These are phyloP conservation scores for Anas bahamensis DNA, from an alignment of 2,797 vertebrate species.

Conservation along the genomic window DNA sequence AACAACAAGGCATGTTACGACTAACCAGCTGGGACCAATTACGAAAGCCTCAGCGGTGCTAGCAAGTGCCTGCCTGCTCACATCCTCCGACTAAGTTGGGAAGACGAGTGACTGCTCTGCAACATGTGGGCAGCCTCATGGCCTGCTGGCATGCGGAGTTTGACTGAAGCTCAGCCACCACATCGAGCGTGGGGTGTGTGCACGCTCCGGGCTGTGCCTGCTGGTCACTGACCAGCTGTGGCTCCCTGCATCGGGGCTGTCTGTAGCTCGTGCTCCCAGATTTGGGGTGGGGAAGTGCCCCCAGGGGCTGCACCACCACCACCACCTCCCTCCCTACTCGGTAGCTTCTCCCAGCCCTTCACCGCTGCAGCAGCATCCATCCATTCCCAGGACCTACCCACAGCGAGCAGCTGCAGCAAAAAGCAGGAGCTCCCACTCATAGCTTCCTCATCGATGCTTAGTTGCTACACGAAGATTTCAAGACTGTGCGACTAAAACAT, in stretches of 20 bases:
- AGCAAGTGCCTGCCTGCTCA: conserved; percentile 25
- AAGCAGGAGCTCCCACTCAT: not conserved
- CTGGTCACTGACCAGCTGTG: fast-evolving
- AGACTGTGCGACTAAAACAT: not conserved
- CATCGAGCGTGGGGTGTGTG: fast-evolving
- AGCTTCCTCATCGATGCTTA: conserved; percentile 50
- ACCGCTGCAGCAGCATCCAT: fast-evolving
- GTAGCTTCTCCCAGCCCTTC: not conserved
- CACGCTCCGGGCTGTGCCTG: not conserved
- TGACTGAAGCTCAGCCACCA: not conserved
- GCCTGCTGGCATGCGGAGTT: fast-evolving
- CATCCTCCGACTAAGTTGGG: not conserved
- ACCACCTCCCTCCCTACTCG: not conserved
- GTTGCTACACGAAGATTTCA: conserved; percentile 55
- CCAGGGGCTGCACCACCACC: not conserved
- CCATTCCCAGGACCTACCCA: not conserved
- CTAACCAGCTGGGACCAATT: conserved; percentile 52
- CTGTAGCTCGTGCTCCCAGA: not conserved
- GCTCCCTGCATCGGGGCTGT: fast-evolving
- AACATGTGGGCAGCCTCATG: fast-evolving
- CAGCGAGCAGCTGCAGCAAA: not conserved
- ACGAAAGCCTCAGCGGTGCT: conserved; percentile 17
- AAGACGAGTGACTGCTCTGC: conserved; percentile 8
- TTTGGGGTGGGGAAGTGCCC: not conserved
- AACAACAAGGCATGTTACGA: conserved; percentile 43